phyloP scores from a whole-genome alignment of 2,888 invertebrate species.

The Drosophila yooni region DNA sequence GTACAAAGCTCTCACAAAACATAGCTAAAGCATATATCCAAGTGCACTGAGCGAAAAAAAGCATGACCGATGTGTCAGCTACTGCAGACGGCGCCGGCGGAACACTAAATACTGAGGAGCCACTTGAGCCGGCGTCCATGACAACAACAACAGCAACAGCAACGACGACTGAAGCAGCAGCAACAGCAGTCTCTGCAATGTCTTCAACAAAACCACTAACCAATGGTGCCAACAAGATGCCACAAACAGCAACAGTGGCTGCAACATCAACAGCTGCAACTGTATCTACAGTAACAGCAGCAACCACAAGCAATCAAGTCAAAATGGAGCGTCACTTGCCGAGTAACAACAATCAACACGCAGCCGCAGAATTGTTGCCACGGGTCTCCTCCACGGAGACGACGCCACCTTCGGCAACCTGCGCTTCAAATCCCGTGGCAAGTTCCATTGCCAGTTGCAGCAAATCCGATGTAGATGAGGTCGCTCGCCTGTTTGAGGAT shows the following conservation, averaged over 20 bases:
- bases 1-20: conserved; percentile 39
- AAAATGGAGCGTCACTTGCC: conserved; percentile 61
- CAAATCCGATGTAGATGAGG: conserved; percentile 83
- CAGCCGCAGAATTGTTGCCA: conserved; percentile 37
- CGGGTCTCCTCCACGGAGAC: conserved; percentile 32
- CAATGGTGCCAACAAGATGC: conserved; percentile 70
- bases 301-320: conserved; percentile 55
- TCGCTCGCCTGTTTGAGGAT: conserved; percentile 86
- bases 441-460: conserved; percentile 10
- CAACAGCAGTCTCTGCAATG: background rate
- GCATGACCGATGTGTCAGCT: conserved; percentile 79
- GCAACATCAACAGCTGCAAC: conserved; percentile 19
- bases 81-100: conserved; percentile 51
- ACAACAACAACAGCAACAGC: conserved; percentile 34
- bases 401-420: conserved; percentile 23
- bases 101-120: conserved; percentile 38
- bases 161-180: background rate
- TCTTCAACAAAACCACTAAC: conserved; percentile 58
- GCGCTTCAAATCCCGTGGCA: background rate
- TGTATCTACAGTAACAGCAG: conserved; percentile 16
- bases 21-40: conserved; percentile 37
- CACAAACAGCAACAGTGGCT: conserved; percentile 27
- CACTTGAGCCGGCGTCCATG: conserved; percentile 42
- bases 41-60: conserved; percentile 38
- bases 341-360: conserved; percentile 66